Evolutionary conservation across 2,797 vertebrate species (phyloP), one percentile per base, ranked within the genome.

Genomic region (Manis crassicaudata): DNA sequence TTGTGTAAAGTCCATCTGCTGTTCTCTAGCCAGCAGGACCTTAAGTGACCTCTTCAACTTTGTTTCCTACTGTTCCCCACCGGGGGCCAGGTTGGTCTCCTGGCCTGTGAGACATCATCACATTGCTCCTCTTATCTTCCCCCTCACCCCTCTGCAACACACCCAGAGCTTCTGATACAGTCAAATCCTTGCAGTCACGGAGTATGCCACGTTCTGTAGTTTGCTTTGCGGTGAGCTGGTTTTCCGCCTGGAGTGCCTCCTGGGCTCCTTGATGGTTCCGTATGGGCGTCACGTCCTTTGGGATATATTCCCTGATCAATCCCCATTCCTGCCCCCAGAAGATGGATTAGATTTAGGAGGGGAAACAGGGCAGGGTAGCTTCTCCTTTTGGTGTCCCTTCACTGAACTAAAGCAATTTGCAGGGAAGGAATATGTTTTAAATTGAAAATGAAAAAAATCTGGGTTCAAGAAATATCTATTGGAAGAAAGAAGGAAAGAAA

Each of bases 1-100:
- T 82, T 60, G 85, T 76, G 54, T 40, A 21, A 87, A 52, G 95
- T 84, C 81, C 95, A 96, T 95, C 93, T 96, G 96, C 54, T 88
- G 9, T 90, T 56, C 54, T 40, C 35, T 7, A 73, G 89, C 68
- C 73, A 70, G 14, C 9, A 75, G 40, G 58, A 95, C 94, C 93
- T 95, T 92, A 72, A 62, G 50, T 96, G 67, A 90, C 83, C 87
- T 68, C 1, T 21, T 87, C 68, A 62, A n/a, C 50, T n/a, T 90
- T 32, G 16, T 62, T 81, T 89, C 67, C 27, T 20, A 16, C 27
- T 12, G 7, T 56, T 77, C 84, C 20, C 40, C 20, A 46, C 17
- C 1, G 2, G 7, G 52, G 72, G 37, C n/a, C 20, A 18, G 62
- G 50, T 89, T 85, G 79, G 5, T 35, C 9, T 43, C n/a, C 46